Evolutionary conservation across 2,888 invertebrate genomes (phyloP).

Genomic region (Smittia aterrima): DNA sequence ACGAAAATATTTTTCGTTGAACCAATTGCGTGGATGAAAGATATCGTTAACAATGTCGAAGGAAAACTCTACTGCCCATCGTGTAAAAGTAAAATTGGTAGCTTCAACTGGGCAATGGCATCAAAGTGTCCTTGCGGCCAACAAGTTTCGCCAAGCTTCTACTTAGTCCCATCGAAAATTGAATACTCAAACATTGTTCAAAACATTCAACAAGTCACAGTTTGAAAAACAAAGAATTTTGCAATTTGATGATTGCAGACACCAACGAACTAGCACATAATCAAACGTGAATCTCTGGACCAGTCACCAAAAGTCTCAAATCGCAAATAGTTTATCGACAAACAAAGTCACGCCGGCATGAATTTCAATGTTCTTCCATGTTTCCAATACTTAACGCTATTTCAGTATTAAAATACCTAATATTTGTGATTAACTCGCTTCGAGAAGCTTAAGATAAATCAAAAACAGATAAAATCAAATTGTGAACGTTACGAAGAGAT

Average conservation of each 20-base stretch:
- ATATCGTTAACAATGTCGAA: conserved; percentile 63
- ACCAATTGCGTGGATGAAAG: conserved; percentile 86
- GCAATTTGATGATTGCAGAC: neutral
- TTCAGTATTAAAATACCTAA: conserved; percentile 11
- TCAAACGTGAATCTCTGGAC: no score
- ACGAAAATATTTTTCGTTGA: conserved; percentile 80
- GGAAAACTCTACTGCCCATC: conserved; percentile 86
- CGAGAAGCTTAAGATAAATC: conserved; percentile 5
- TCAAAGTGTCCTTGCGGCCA: conserved; percentile 88
- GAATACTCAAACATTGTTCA: conserved; percentile 86
- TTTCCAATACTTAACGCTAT: neutral
- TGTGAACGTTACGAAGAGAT: neutral
- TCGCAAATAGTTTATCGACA: no score
- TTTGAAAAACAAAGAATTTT: conserved; percentile 53
- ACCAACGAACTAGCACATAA: neutral
- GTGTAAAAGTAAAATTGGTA: conserved; percentile 80
- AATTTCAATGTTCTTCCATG: conserved; percentile 18
- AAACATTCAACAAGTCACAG: conserved; percentile 74
- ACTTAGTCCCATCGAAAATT: conserved; percentile 85
- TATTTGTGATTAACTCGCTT: conserved; percentile 22
- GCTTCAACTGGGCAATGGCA: conserved; percentile 87
- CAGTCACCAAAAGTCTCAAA: no score
- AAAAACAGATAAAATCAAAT: neutral
- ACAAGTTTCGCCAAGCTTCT: conserved; percentile 87
- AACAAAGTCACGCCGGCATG: no score